Percentiles rank a stretch among this genome's conserved stretches.
Conservation (phyloP, 2,888 invertebrate species). For the Troglohyphantes excavatus region DNA sequence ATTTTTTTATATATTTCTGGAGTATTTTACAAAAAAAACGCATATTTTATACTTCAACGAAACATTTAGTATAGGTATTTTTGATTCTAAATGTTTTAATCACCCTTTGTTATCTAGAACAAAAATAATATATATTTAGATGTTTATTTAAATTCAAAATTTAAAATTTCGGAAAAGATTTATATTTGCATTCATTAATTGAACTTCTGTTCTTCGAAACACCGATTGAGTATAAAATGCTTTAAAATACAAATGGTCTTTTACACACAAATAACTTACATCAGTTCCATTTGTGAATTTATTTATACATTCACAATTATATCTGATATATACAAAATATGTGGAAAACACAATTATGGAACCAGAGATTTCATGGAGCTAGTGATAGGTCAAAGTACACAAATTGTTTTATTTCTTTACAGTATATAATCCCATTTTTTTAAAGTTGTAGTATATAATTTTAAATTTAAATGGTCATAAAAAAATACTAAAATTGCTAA, state of each 20-base stretch:
- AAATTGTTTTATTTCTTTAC: too few species aligned
- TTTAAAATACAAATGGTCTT: conserved; percentile 18
- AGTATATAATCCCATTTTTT: too few species aligned
- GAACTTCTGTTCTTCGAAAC: conserved; percentile 7
- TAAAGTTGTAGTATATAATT: too few species aligned
- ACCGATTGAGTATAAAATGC: conserved; percentile 15
- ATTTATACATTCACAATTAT: neutral
- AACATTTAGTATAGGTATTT: too few species aligned
- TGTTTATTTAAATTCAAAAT: neutral
- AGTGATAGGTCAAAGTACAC: neutral
- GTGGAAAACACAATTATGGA: neutral
- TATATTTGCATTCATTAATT: neutral
- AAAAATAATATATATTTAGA: neutral
- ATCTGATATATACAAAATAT: neutral
- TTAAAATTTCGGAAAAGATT: neutral
- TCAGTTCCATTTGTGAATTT: neutral
- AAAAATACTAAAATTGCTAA: too few species aligned
- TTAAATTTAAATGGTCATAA: too few species aligned
- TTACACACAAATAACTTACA: neutral
- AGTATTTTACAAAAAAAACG: too few species aligned
- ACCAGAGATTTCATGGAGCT: neutral
- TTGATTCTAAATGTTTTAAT: too few species aligned
- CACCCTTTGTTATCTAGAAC: too few species aligned
- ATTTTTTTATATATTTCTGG: too few species aligned
- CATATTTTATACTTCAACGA: too few species aligned